A percentile compares a stretch with the other conserved stretches of the same genome.
These are phyloP conservation scores for Lasioglossum malachurum DNA, from an alignment of 2,888 invertebrate genomes.

Conservation along the genomic window DNA sequence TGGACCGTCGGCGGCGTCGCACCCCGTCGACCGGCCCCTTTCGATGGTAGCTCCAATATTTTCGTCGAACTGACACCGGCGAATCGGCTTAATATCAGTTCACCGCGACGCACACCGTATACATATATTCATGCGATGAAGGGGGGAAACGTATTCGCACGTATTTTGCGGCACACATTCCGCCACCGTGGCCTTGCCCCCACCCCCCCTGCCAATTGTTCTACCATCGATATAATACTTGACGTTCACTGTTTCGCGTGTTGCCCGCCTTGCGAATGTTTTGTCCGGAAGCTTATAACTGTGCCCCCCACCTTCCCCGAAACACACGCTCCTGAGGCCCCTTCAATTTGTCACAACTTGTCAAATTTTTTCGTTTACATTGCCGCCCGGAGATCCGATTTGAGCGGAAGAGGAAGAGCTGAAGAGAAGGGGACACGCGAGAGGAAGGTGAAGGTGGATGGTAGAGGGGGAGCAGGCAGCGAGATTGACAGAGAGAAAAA, in stretches of 20 bases:
- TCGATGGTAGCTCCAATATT: conserved; percentile 38
- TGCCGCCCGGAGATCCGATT: conserved; percentile 49
- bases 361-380: conserved; percentile 71
- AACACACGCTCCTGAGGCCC: conserved; percentile 36
- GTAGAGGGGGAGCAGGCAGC: not conserved
- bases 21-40: not conserved
- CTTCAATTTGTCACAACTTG: conserved; percentile 76
- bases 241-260: no score
- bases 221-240: not conserved
- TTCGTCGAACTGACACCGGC: conserved; percentile 62
- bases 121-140: conserved; percentile 39
- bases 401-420: conserved; percentile 12
- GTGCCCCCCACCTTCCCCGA: conserved; percentile 26
- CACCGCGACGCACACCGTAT: conserved; percentile 31
- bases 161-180: conserved; percentile 14
- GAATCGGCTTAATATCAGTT: conserved; percentile 68
- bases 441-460: not conserved
- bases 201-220: conserved; percentile 51
- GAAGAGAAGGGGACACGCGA: not conserved
- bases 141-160: not conserved
- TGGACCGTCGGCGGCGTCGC: conserved; percentile 13
- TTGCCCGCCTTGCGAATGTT: conserved; percentile 31
- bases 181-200: conserved; percentile 12
- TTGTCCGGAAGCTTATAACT: conserved; percentile 52
- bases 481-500: not conserved